These are phyloP conservation scores for Hirundichthys speculiger DNA, from an alignment of 2,113 vertebrate species.

Conservation along the genomic window DNA sequence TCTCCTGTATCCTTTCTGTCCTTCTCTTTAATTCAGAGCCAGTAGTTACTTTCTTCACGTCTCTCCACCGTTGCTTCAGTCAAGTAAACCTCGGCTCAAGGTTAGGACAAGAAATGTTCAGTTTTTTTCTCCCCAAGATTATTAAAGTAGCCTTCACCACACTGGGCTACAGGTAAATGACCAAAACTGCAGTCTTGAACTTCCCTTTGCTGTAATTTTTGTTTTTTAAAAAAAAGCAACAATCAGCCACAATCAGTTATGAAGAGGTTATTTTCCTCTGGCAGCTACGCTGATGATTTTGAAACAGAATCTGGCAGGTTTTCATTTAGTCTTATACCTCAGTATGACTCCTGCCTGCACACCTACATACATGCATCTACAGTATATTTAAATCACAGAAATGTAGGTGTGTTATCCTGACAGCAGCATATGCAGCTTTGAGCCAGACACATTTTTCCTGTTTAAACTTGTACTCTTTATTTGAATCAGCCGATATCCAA, in stretches of 20 bases:
- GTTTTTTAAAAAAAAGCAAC: constrained; percentile 35
- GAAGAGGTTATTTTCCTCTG: constrained; percentile 25
- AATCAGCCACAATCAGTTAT: constrained; percentile 30
- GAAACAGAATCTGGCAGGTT: constrained; percentile 37
- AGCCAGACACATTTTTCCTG: no score
- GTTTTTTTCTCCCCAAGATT: no score
- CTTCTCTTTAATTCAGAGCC: neutral
- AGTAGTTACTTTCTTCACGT: neutral
- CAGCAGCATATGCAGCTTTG: no score
- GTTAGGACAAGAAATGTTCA: constrained; percentile 12
- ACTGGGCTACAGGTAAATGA: constrained; percentile 18
- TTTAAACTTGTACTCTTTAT: no score
- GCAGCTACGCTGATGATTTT: constrained; percentile 33
- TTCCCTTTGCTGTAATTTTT: constrained; percentile 42
- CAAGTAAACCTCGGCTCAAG: constrained; percentile 13
- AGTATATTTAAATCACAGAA: no score
- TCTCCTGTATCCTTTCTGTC: neutral
- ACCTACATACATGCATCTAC: no score
- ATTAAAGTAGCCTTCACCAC: constrained; percentile 7
- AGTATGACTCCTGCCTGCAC: no score
- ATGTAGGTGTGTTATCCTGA: no score
- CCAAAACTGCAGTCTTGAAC: constrained; percentile 12
- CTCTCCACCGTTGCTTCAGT: constrained; percentile 8
- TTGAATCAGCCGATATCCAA: no score
- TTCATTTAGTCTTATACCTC: constrained; percentile 25